phyloP scores from a whole-genome alignment of 2,797 vertebrate species.

The Prunella strophiata region DNA sequence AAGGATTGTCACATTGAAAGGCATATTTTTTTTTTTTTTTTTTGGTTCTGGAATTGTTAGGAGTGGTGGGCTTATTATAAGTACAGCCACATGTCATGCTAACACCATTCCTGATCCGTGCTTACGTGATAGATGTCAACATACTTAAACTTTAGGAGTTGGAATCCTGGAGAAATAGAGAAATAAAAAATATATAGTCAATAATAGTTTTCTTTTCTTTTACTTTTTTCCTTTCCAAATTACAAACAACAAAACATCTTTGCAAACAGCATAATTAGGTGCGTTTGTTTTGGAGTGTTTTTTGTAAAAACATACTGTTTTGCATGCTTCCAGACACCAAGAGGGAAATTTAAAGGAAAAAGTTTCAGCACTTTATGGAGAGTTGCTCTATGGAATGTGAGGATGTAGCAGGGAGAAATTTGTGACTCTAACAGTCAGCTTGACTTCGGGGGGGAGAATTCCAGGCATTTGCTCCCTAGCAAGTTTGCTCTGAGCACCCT shows the following conservation, averaged over 20 bases:
- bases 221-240: not conserved
- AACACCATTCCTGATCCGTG: not conserved
- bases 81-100: not conserved
- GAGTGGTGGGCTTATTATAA: not conserved
- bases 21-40: too few relatives aligned
- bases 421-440: not conserved
- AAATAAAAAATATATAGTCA: not conserved
- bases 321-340: not conserved
- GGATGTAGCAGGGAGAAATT: not conserved
- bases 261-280: not conserved
- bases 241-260: not conserved
- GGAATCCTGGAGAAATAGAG: not conserved
- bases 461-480: not conserved
- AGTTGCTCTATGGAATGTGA: not conserved
- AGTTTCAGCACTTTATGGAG: not conserved
- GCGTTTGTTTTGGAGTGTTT: fast-evolving
- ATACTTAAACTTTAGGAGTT: not conserved
- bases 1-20: not conserved
- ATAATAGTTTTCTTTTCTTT: not conserved
- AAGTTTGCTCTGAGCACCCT: not conserved
- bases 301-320: not conserved
- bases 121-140: not conserved
- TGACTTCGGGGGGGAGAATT: slow-evolving; percentile 21
- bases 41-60: not conserved
- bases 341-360: not conserved